phyloP scores from a whole-genome alignment of 2,888 invertebrate genomes.

The Mimachlamys varia region DNA sequence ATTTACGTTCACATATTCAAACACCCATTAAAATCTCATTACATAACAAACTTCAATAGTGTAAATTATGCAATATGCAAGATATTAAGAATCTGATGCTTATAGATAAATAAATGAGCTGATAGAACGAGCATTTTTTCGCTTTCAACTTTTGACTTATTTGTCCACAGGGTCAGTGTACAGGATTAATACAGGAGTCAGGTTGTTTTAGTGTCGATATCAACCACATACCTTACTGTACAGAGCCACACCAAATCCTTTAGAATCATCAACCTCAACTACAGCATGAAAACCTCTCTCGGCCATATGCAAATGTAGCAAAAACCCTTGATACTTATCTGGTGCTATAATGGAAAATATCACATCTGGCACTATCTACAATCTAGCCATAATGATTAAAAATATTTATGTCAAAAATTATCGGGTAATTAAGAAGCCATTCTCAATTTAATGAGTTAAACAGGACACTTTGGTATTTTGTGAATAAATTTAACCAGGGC shows the following conservation, averaged over 20 bases:
- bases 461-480: constrained; percentile 34
- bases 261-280: neutral
- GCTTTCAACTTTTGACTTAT: neutral
- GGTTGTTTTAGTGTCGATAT: neutral
- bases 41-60: constrained; percentile 16
- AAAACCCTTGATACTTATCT: constrained; percentile 12
- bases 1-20: neutral
- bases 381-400: constrained; percentile 27
- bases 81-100: constrained; percentile 7
- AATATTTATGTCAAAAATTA: constrained; percentile 36
- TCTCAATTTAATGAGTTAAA: constrained; percentile 28
- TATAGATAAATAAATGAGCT: constrained; percentile 20
- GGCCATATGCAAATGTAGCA: constrained; percentile 31
- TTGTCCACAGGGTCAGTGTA: neutral
- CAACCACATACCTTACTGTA: neutral
- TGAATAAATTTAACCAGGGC: constrained; percentile 19
- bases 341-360: neutral
- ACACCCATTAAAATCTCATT: neutral
- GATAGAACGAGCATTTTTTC: neutral
- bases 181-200: neutral
- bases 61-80: constrained; percentile 28
- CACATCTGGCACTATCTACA: neutral
- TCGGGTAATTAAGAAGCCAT: constrained; percentile 31
- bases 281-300: constrained; percentile 1
- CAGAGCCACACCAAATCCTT: neutral